These are phyloP conservation scores for Dryomyza anilis DNA, from an alignment of 2,888 invertebrate genomes.

Conservation along the genomic window DNA sequence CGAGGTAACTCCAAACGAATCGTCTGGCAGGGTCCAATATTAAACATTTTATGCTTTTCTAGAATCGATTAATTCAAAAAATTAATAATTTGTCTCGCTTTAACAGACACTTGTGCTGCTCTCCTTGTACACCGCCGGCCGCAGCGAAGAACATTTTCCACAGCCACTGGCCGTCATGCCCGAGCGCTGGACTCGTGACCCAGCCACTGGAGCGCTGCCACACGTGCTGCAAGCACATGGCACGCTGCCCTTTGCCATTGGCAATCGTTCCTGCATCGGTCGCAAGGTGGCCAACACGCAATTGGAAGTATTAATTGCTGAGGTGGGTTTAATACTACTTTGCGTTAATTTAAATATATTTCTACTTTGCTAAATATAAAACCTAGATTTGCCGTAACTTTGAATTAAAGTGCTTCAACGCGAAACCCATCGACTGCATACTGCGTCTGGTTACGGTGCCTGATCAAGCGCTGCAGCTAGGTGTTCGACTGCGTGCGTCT, in stretches of 20 bases:
- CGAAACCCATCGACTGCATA: constrained; percentile 64
- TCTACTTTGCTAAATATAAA: neutral
- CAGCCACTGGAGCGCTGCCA: constrained; percentile 56
- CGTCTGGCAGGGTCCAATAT: no score
- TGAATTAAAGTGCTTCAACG: constrained; percentile 63
- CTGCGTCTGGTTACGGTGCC: constrained; percentile 70
- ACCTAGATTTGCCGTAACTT: constrained; percentile 63
- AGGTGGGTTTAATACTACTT: constrained; percentile 62
- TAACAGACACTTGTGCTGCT: constrained; percentile 77
- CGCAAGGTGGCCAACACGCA: constrained; percentile 79
- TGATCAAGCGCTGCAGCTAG: constrained; percentile 46
- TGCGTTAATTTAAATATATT: neutral
- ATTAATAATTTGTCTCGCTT: neutral
- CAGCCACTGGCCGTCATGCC: constrained; percentile 73
- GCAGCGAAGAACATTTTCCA: constrained; percentile 73
- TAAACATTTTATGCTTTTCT: no score
- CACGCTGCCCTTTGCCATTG: constrained; percentile 81
- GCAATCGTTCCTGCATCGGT: constrained; percentile 82
- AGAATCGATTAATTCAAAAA: no score
- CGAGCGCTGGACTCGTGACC: constrained; percentile 74
- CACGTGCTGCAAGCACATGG: constrained; percentile 68
- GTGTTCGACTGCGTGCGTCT: constrained; percentile 36
- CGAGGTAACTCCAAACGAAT: no score
- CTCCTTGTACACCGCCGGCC: constrained; percentile 84
- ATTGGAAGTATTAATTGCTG: constrained; percentile 70